Conservation (phyloP, 92 coral and sea anemone species). For the Siderastrea radians region DNA sequence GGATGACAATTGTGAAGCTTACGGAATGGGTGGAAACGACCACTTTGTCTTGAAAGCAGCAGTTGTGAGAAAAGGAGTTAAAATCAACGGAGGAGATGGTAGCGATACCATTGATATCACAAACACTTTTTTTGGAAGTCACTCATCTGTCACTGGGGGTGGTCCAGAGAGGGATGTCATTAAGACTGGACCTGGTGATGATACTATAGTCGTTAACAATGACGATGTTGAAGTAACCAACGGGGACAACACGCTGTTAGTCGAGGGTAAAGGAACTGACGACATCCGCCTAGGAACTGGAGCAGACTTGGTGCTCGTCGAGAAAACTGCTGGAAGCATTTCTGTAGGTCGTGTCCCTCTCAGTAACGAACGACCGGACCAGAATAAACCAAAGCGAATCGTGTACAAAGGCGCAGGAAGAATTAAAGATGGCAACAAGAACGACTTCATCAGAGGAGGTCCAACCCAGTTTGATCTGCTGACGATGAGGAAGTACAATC, state of each 20-base stretch:
- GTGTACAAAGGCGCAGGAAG: slow-evolving; percentile 55
- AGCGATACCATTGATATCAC: slow-evolving; percentile 54
- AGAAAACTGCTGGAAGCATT: slow-evolving; percentile 54
- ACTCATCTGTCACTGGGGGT: slow-evolving; percentile 56
- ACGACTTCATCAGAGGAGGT: slow-evolving; percentile 44
- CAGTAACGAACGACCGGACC: neutral
- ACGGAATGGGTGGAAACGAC: slow-evolving; percentile 71
- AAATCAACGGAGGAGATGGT: slow-evolving; percentile 68
- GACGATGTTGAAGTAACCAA: slow-evolving; percentile 46
- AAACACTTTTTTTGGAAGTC: slow-evolving; percentile 37
- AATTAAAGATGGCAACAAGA: slow-evolving; percentile 8
- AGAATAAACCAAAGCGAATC: slow-evolving; percentile 52
- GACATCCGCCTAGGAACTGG: slow-evolving; percentile 52
- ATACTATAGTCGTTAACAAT: slow-evolving; percentile 56
- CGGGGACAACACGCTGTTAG: slow-evolving; percentile 60
- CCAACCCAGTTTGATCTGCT: slow-evolving; percentile 60
- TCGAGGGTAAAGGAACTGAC: slow-evolving; percentile 60
- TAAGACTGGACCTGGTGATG: slow-evolving; percentile 60
- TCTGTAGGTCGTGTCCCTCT: neutral
- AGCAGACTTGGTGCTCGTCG: slow-evolving; percentile 48
- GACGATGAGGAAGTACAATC: slow-evolving; percentile 50
- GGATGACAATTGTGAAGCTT: slow-evolving; percentile 66
- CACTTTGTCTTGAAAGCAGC: slow-evolving; percentile 44
- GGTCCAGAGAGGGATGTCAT: slow-evolving; percentile 72
- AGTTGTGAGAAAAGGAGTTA: slow-evolving; percentile 44